Conservation (phyloP, 2,797 vertebrate genomes). For the Rhadinocentrus ornatus region DNA sequence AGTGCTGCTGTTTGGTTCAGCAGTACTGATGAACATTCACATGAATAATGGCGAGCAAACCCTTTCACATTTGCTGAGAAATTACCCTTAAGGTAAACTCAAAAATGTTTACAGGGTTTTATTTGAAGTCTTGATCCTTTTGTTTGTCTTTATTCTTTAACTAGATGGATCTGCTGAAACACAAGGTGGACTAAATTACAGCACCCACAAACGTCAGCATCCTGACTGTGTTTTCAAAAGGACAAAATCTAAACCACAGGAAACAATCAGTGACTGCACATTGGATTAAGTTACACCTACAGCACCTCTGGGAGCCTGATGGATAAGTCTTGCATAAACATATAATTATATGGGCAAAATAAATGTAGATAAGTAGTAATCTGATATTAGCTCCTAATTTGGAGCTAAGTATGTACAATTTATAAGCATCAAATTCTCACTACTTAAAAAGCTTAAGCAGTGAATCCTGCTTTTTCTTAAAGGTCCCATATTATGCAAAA, state of each 20-base stretch:
- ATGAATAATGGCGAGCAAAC: slow-evolving; percentile 52
- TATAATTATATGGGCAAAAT: background rate
- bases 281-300: background rate
- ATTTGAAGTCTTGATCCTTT: slow-evolving; percentile 27
- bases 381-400: background rate
- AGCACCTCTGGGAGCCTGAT: background rate
- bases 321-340: background rate
- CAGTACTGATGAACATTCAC: slow-evolving; percentile 7
- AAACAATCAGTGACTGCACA: background rate
- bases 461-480: slow-evolving; percentile 7
- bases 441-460: slow-evolving; percentile 7
- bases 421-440: background rate
- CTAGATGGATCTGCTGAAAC: slow-evolving; percentile 33
- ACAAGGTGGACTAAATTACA: slow-evolving; percentile 29
- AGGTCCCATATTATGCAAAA: too few relatives aligned
- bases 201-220: slow-evolving; percentile 4
- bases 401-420: background rate
- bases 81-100: slow-evolving; percentile 24
- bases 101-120: slow-evolving; percentile 28
- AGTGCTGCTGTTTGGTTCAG: slow-evolving; percentile 23
- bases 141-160: slow-evolving; percentile 33
- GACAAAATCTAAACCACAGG: background rate
- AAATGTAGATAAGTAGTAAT: background rate
- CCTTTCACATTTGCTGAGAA: slow-evolving; percentile 36
- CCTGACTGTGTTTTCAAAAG: slow-evolving; percentile 3